These are phyloP conservation scores for Drosophila rellima DNA, from an alignment of 2,888 invertebrate genomes.

Conservation along the genomic window DNA sequence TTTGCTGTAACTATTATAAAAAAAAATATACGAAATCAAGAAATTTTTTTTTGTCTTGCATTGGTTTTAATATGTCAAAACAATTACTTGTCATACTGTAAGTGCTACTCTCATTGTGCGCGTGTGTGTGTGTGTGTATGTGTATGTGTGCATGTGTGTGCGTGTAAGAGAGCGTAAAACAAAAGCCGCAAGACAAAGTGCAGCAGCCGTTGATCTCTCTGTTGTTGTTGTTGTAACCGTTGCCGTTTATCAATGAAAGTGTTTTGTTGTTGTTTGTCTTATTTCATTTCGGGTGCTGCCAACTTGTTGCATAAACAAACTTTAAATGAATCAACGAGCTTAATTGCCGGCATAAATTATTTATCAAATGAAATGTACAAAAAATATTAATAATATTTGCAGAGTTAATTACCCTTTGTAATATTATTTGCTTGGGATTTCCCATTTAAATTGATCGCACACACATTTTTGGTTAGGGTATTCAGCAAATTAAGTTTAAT, in stretches of 20 bases:
- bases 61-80: neutral
- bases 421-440: neutral
- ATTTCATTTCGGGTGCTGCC: conserved; percentile 35
- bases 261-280: conserved; percentile 23
- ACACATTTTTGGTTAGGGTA: conserved; percentile 11
- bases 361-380: neutral
- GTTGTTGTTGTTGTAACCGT: conserved; percentile 16
- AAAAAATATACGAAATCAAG: neutral
- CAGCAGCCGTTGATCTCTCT: conserved; percentile 52
- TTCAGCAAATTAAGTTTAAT: conserved; percentile 8
- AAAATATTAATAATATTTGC: neutral
- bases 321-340: conserved; percentile 9
- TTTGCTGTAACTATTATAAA: neutral
- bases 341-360: neutral
- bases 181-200: conserved; percentile 63
- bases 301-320: conserved; percentile 34
- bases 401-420: neutral
- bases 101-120: neutral
- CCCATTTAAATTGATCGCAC: neutral
- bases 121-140: conserved; percentile 6
- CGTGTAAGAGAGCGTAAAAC: conserved; percentile 39
- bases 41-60: neutral
- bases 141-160: conserved; percentile 1
- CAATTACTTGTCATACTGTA: neutral
- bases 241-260: conserved; percentile 63